Conservation (phyloP, 2,113 vertebrate genomes). For the Isichthys henryi region DNA sequence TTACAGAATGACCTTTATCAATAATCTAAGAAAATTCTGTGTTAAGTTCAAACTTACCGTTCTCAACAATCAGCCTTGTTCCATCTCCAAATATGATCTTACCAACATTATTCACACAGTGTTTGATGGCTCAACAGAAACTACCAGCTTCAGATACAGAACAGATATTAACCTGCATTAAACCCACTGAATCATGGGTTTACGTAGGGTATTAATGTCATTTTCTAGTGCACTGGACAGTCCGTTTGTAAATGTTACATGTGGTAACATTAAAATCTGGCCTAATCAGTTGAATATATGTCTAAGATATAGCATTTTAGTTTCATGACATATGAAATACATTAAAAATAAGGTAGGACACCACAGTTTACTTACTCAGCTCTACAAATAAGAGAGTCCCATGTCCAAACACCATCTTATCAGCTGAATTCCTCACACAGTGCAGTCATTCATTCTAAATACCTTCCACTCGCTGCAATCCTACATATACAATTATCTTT, state of each 20-base stretch:
- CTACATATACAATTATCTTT: not conserved
- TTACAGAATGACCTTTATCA: not conserved
- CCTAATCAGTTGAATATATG: not conserved
- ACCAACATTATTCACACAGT: not conserved
- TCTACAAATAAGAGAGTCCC: not conserved
- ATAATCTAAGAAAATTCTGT: not conserved
- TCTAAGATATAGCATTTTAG: not conserved
- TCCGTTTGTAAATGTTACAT: not conserved
- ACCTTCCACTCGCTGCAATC: not conserved
- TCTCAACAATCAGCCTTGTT: slow-evolving; percentile 14
- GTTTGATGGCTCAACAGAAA: not conserved
- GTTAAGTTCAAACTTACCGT: not conserved
- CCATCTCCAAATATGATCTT: slow-evolving; percentile 10
- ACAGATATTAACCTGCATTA: not conserved
- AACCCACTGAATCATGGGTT: not conserved
- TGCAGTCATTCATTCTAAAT: not conserved
- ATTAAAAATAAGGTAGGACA: not conserved
- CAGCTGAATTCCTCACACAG: not conserved
- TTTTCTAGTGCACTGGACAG: slow-evolving; percentile 6
- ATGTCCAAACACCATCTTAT: not conserved
- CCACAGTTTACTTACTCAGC: not conserved
- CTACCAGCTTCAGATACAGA: not conserved
- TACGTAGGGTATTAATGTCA: not conserved
- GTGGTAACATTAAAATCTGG: not conserved
- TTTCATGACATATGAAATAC: not conserved